Evolutionary conservation across 2,113 vertebrate species (phyloP), one percentile per base, ranked within the genome.

Genomic region (Turnix velox): DNA sequence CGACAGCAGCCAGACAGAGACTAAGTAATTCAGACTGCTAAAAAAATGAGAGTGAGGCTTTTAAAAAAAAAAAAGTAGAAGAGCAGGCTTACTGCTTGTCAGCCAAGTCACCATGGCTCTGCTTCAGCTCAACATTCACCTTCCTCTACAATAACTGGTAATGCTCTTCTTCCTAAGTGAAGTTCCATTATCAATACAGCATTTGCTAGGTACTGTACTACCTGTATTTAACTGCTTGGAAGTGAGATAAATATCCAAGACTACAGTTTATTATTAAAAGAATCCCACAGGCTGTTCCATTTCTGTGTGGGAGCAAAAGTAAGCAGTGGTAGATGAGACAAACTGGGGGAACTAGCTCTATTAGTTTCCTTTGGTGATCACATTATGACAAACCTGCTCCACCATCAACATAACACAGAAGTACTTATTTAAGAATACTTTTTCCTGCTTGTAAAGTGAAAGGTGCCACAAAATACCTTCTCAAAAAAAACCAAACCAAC

Each of bases 371-470:
- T 23, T 43, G 30, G 40, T 73, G 63, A 75, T 11, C 0, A 1
- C 48, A 51, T 72, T 13, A 65, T 10, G 58, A 82, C 79, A 87
- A 85, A 52, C 40, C 45, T 49, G 37, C 52, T 46, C 51, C 58
- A 37, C 40, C 25, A 23, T 40, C 46, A 79, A 25, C 5, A 40
- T 31, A 82, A 66, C 49, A 79, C 0, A 3, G 6, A 40, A 33
- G 9, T 24, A 59, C 18, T 83, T 68, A 72, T 3, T 90, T 65
- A 82, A 82, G 61, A 87, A 42, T 8, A 82, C 66, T 8, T 83
- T 19, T 62, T 80, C n/a, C 39, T 62, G 67, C 33, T 84, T 58
- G 28, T 54, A 54, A 91, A 93, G 58, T 46, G 62, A 81, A 81
- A 78, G 30, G 35, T 46, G 69, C 6, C 12, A 48, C 23, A 87